phyloP scores from a whole-genome alignment of 2,113 vertebrate species.

The Pampusana beccarii region DNA sequence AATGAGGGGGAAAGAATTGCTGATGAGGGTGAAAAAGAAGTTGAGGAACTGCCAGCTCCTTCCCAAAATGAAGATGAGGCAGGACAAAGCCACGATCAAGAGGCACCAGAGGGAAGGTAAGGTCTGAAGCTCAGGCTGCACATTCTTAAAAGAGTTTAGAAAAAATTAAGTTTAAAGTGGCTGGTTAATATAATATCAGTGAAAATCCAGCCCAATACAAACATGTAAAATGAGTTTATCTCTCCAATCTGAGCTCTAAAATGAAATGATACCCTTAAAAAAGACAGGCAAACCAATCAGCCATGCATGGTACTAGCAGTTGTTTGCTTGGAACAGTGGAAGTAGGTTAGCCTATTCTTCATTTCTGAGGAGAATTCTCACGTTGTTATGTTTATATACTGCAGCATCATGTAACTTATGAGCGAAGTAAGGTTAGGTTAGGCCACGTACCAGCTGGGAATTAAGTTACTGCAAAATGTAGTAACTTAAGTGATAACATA shows the following conservation, averaged over 20 bases:
- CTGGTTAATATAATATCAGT: not conserved
- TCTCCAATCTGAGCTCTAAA: not conserved
- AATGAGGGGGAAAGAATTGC: not conserved
- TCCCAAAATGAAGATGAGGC: conserved; percentile 9
- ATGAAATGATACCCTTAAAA: not conserved
- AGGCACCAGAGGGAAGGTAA: conserved; percentile 50
- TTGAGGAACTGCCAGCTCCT: not conserved
- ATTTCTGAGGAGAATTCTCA: not conserved
- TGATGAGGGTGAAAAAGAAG: not conserved
- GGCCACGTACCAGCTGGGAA: not conserved
- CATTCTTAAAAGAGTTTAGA: not conserved
- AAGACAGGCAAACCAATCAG: not conserved
- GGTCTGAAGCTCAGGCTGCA: not conserved
- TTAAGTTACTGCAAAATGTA: not conserved
- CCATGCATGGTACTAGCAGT: not conserved
- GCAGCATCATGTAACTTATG: not conserved
- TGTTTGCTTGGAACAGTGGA: not conserved
- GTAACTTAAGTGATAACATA: not conserved
- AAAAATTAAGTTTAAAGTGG: not conserved
- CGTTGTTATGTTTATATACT: not conserved
- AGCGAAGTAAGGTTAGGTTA: not conserved
- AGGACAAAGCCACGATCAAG: not conserved
- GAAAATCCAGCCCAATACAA: not conserved
- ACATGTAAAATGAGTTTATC: not conserved
- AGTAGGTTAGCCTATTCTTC: not conserved